Percentiles rank a stretch among this genome's conserved stretches.
phyloP scores from a whole-genome alignment of 2,113 vertebrate genomes.

The Aplodontia rufa region DNA sequence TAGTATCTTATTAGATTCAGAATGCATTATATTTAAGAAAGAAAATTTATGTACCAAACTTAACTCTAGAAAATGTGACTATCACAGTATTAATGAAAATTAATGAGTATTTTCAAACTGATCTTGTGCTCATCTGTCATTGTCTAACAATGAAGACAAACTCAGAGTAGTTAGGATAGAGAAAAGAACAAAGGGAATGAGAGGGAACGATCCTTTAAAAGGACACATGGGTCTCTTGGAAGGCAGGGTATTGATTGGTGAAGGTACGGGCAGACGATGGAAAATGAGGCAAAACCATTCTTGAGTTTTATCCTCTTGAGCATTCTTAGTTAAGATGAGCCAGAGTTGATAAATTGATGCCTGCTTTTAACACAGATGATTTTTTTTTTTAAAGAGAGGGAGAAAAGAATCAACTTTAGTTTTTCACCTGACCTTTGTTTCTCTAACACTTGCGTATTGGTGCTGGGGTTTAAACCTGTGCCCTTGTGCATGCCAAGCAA shows the following conservation, averaged over 20 bases:
- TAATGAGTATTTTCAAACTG: constrained; percentile 41
- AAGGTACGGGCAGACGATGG: neutral
- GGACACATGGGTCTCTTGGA: neutral
- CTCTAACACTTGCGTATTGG: too few species aligned
- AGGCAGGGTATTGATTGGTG: neutral
- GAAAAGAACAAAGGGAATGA: neutral
- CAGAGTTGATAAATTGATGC: neutral
- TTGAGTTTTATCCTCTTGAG: neutral
- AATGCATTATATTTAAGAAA: constrained; percentile 25
- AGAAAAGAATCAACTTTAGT: too few species aligned
- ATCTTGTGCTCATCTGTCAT: neutral
- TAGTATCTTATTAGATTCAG: too few species aligned
- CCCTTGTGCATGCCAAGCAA: too few species aligned
- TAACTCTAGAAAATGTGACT: neutral
- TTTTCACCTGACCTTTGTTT: too few species aligned
- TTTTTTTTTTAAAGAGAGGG: too few species aligned
- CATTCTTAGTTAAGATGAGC: neutral
- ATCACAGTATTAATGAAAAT: neutral
- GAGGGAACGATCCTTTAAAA: neutral
- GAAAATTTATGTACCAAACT: neutral
- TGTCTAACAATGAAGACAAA: neutral
- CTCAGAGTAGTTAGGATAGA: neutral
- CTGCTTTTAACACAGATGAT: neutral
- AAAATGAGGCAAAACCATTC: neutral
- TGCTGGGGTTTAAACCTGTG: too few species aligned